Evolutionary conservation across 2,113 vertebrate species (phyloP).

Genomic region (Mastomys natalensis): DNA sequence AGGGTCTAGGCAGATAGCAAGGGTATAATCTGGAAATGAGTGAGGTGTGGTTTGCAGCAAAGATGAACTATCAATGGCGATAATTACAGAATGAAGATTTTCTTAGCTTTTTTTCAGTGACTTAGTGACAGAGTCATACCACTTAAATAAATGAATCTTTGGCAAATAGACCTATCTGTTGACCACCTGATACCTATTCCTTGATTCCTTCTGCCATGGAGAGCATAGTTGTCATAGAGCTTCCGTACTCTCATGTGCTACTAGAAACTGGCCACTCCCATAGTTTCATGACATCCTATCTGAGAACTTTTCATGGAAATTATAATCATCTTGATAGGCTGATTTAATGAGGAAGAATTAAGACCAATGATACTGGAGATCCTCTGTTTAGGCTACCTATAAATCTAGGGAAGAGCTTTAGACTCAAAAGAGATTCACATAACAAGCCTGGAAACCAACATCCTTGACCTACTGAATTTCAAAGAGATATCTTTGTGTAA

Average conservation of each 20-base stretch:
- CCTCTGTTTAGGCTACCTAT: background rate
- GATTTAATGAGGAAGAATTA: background rate
- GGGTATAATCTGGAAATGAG: slow-evolving; percentile 61
- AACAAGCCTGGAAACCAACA: background rate
- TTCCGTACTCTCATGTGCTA: background rate
- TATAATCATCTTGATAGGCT: background rate
- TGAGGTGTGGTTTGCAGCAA: background rate
- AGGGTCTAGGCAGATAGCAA: slow-evolving; percentile 10
- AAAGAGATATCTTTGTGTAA: background rate
- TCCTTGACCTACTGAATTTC: background rate
- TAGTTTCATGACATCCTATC: background rate
- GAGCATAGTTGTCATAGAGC: background rate
- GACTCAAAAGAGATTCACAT: background rate
- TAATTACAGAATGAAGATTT: background rate
- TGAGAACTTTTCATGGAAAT: background rate
- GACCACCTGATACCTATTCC: background rate
- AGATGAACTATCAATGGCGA: background rate
- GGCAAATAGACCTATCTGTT: background rate
- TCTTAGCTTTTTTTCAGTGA: slow-evolving; percentile 6
- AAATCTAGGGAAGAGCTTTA: background rate
- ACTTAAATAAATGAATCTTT: background rate
- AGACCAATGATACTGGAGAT: background rate
- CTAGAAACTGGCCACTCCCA: background rate
- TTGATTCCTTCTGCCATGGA: background rate
- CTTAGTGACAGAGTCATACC: slow-evolving; percentile 32